Evolutionary conservation across 1,140 invertebrate genomes (phyloP), one percentile per base, ranked within the genome.

Genomic region (Argopecten irradians): DNA sequence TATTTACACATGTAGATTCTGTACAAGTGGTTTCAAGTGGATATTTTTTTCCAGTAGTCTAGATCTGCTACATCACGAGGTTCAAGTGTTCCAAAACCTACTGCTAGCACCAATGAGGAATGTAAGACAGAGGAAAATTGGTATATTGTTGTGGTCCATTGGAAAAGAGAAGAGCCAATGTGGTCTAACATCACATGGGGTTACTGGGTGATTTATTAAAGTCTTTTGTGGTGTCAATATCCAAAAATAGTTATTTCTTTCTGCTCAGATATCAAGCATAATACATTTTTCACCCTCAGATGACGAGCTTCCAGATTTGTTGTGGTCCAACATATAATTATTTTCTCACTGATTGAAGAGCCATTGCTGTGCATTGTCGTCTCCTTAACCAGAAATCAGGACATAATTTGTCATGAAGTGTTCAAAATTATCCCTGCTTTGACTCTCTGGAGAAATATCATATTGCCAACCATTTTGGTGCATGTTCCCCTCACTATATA

Each of bases 181-280:
- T 55, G 7, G 43, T n/a, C n/a, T n/a, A n/a, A 22, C 16, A 71
- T 28, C 5, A 71, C 5, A n/a, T 71, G 22, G 13, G 22, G 55
- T 28, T 71, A 7, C 22, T 71, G 8, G 55, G 22, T 28, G 55
- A 71, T 71, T 71, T 71, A 16, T 71, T 71, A 7, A 71, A 28
- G 55, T 71, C 55, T 71, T 71, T 71, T 28, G 55, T 71, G 55
- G 55, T 71, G 55, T 71, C 55, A 71, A 11, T 71, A 71, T 71
- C 55, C n/a, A 71, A 71, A 71, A 71, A 71, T 71, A 71, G 55
- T 71, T 71, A 71, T 71, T 71, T 71, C 55, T 71, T n/a, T 71
- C 55, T 71, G 55, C 22, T 71, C 55, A 71, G 55, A 71, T 71
- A 71, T 71, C 55, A 71, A 46, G n/a, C 55, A 71, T 46, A 71